Evolutionary conservation across 2,888 invertebrate species (phyloP).

Genomic region (Acrobasis repandana): DNA sequence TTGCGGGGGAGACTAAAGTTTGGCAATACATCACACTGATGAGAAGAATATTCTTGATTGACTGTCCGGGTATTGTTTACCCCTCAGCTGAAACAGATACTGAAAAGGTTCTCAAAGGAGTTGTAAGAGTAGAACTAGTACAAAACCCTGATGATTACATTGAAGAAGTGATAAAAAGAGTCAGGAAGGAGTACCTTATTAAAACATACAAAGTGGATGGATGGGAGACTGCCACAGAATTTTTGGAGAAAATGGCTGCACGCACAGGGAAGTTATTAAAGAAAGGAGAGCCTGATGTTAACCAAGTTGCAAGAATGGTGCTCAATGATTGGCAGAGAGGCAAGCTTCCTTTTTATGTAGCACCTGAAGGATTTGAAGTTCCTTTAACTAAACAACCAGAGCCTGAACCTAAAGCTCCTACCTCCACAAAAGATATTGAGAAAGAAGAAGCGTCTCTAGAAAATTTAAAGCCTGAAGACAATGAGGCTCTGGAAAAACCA

Average conservation of each 20-base stretch:
- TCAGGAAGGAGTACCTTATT: constrained; percentile 92
- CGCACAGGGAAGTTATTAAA: constrained; percentile 95
- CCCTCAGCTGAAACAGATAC: constrained; percentile 98
- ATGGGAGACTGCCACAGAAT: constrained; percentile 93
- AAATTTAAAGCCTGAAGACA: constrained; percentile 52
- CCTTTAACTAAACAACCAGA: constrained; percentile 80
- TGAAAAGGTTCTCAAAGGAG: constrained; percentile 97
- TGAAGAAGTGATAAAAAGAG: constrained; percentile 91
- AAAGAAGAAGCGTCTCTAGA: constrained; percentile 48
- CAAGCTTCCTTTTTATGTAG: constrained; percentile 96
- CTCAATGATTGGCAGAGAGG: constrained; percentile 99
- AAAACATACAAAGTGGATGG: constrained; percentile 94
- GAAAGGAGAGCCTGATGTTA: constrained; percentile 97
- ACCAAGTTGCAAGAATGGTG: constrained; percentile 95
- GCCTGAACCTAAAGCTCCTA: constrained; percentile 39
- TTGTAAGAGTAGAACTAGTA: constrained; percentile 97
- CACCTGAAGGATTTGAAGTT: constrained; percentile 91
- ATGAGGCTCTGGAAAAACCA: constrained; percentile 51
- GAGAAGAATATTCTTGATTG: constrained; percentile 97
- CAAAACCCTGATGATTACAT: constrained; percentile 98
- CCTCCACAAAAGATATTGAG: constrained; percentile 42
- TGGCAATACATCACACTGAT: constrained; percentile 99
- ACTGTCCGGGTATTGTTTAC: constrained; percentile 99
- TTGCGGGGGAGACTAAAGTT: constrained; percentile 98
- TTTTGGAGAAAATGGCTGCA: constrained; percentile 94